These are phyloP conservation scores for Fistularia commersonii DNA, from an alignment of 2,797 vertebrate genomes.

Conservation along the genomic window DNA sequence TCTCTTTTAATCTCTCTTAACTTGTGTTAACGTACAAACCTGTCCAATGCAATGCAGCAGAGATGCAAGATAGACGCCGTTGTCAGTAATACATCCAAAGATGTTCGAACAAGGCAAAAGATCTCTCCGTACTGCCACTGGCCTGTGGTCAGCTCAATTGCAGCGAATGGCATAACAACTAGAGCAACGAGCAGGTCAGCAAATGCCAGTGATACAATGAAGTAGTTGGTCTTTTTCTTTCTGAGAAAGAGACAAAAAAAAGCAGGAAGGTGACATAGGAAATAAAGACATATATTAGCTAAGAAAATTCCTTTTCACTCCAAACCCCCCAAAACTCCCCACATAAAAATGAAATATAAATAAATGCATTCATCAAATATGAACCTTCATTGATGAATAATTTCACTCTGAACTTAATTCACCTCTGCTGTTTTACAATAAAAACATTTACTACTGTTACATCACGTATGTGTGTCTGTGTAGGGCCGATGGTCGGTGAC, in stretches of 20 bases:
- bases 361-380: too few species aligned
- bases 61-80: slow-evolving; percentile 80
- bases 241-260: slow-evolving; percentile 38
- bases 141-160: slow-evolving; percentile 76
- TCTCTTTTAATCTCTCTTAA: not conserved
- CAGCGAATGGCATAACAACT: slow-evolving; percentile 81
- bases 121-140: slow-evolving; percentile 77
- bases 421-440: too few species aligned
- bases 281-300: not conserved
- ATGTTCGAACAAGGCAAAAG: slow-evolving; percentile 81
- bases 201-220: slow-evolving; percentile 80
- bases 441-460: too few species aligned
- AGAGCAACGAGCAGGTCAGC: slow-evolving; percentile 78
- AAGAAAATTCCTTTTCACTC: too few species aligned
- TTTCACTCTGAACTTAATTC: too few species aligned
- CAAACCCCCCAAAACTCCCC: too few species aligned
- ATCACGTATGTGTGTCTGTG: too few species aligned
- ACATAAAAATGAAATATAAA: too few species aligned
- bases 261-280: not conserved
- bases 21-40: slow-evolving; percentile 48
- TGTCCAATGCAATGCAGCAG: slow-evolving; percentile 82
- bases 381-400: too few species aligned
- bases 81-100: slow-evolving; percentile 78
- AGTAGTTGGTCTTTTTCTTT: slow-evolving; percentile 83
- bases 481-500: too few species aligned